Conservation (phyloP, 2,797 vertebrate genomes). For the Muraenolepis orangiensis region DNA sequence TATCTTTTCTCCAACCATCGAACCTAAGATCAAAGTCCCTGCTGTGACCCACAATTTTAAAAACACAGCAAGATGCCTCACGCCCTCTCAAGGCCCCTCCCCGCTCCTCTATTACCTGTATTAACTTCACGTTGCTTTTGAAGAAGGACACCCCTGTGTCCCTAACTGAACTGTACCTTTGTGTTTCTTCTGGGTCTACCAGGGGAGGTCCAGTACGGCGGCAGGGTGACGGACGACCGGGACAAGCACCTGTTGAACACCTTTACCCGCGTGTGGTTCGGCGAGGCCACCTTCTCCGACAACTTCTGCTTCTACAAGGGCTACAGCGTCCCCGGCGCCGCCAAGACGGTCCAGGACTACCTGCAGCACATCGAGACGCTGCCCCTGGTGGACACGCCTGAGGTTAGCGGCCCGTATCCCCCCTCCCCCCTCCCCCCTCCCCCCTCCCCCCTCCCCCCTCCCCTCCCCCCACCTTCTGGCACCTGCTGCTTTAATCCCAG, state of each 20-base stretch:
- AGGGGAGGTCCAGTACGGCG: conserved; percentile 82
- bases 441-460: not conserved
- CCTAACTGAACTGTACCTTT: not conserved
- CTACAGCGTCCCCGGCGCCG: conserved; percentile 71
- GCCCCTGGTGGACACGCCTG: conserved; percentile 76
- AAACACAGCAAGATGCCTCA: too few species aligned
- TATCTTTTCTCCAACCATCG: too few species aligned
- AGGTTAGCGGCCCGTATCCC: conserved; percentile 35
- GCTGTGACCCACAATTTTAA: too few species aligned
- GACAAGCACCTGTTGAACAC: conserved; percentile 82
- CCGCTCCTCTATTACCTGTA: too few species aligned
- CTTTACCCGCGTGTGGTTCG: conserved; percentile 80
- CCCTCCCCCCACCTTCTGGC: not conserved
- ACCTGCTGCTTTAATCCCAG: not conserved
- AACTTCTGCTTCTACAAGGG: conserved; percentile 79
- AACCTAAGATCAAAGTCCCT: too few species aligned
- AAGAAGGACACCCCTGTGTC: too few species aligned
- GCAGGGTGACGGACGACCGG: conserved; percentile 80
- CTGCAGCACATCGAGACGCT: conserved; percentile 76
- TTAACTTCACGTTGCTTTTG: too few species aligned
- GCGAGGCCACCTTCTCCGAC: conserved; percentile 76
- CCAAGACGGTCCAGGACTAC: conserved; percentile 72
- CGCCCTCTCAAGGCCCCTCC: too few species aligned
- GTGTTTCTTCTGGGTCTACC: conserved; percentile 1
- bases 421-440: not conserved